Conservation (phyloP, 1,140 invertebrate species). For the Araneus ventricosus region DNA sequence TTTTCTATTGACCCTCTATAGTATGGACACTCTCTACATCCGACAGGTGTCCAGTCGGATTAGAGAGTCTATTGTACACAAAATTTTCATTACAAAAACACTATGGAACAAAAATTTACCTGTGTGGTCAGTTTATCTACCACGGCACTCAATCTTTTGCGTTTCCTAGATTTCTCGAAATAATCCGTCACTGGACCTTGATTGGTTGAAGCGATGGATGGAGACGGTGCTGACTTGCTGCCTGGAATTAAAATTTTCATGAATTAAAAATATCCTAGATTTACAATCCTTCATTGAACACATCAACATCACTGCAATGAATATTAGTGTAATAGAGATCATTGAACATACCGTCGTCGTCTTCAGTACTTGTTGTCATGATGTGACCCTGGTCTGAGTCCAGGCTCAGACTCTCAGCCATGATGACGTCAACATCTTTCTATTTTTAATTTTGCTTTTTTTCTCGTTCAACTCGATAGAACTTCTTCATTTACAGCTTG, state of each 20-base stretch:
- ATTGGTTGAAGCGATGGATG: slow-evolving; percentile 54
- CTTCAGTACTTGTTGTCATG: slow-evolving; percentile 70
- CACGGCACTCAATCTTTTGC: slow-evolving; percentile 88
- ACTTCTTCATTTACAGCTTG: not conserved
- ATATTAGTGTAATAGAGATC: not conserved
- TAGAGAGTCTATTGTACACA: too few species aligned
- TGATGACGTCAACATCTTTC: slow-evolving; percentile 67
- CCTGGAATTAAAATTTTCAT: slow-evolving; percentile 26
- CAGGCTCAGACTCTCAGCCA: slow-evolving; percentile 73
- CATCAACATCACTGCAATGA: not conserved
- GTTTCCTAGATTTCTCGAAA: slow-evolving; percentile 82
- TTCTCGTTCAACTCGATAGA: not conserved
- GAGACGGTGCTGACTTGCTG: slow-evolving; percentile 66
- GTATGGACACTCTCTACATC: too few species aligned
- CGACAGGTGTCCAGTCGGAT: too few species aligned
- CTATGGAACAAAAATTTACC: not conserved
- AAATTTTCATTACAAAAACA: too few species aligned
- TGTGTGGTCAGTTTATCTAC: slow-evolving; percentile 85
- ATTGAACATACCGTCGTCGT: slow-evolving; percentile 57
- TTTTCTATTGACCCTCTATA: too few species aligned
- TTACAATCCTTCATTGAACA: too few species aligned
- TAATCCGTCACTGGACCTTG: slow-evolving; percentile 44
- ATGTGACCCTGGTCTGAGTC: slow-evolving; percentile 33
- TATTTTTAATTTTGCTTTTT: slow-evolving; percentile 32
- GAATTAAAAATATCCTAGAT: not conserved